phyloP scores from a whole-genome alignment of 2,797 vertebrate genomes.

The Peromyscus nudipes region DNA sequence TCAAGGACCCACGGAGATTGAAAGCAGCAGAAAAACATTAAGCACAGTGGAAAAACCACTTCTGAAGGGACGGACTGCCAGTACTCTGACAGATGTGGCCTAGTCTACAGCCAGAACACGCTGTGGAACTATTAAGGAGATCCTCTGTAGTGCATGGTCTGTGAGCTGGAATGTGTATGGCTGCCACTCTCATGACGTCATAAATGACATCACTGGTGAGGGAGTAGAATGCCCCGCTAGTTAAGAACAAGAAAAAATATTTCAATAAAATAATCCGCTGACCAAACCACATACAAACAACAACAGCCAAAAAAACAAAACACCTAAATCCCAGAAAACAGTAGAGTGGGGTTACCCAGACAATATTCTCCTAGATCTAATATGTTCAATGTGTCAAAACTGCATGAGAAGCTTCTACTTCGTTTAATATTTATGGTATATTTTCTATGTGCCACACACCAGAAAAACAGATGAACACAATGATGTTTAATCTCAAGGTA shows the following conservation, averaged over 20 bases:
- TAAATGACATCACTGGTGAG: neutral
- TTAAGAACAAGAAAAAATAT: neutral
- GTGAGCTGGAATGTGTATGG: neutral
- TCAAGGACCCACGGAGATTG: neutral
- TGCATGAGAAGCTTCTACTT: neutral
- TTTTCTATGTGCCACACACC: neutral
- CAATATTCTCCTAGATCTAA: slow-evolving; percentile 11
- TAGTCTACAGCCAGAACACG: no score
- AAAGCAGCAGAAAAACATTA: neutral
- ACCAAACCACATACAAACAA: neutral
- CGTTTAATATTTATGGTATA: neutral
- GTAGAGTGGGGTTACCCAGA: neutral
- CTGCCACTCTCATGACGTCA: neutral
- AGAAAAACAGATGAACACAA: slow-evolving; percentile 1
- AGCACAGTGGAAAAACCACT: neutral
- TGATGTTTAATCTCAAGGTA: slow-evolving; percentile 11
- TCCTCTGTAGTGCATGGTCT: neutral
- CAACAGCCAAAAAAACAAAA: neutral
- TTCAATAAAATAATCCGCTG: neutral
- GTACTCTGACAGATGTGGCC: neutral
- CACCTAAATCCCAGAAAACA: neutral
- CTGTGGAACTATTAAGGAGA: neutral
- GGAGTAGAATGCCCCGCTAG: neutral
- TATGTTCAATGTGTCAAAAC: neutral
- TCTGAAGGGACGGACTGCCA: neutral